Evolutionary conservation across 1,140 invertebrate genomes (phyloP), one percentile per base, ranked within the genome.

Genomic region (Scaptomyza hsui): DNA sequence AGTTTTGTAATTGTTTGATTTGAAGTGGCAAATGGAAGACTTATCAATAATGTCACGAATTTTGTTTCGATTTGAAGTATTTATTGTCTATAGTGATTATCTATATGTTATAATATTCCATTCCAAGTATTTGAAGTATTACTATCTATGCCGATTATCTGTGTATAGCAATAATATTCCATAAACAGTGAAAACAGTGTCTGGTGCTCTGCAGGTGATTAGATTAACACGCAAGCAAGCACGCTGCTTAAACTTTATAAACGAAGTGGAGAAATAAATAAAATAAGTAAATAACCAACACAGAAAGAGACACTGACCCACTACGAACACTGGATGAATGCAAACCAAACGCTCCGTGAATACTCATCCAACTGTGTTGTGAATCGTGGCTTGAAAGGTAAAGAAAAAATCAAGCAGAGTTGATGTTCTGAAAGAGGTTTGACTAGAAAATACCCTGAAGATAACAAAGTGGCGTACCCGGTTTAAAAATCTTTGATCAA

Each of bases 61-160:
- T 57, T 45, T 37, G 26, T 51, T 56, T n/a, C 24, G 49, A 55
- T 12, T 53, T 70, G 67, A 70, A 70, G 68, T 65, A 65, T 57
- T 57, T 71, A 44, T 16, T 57, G 24, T 57, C 41, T 44, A 21
- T 53, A 10, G 1, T 13, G 32, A 29, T 42, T 44, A 57, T 42
- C 21, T 44, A 29, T 29, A 32, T 29, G 42, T 5, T 37, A 37
- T 37, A 26, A 16, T 44, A 41, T 42, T 42, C 5, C 37, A 29
- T 49, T 42, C 55, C 37, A 26, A n/a, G 2, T 37, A 4, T 44
- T 32, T 57, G 41, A 57, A 57, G 55, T 57, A 57, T 59, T 59
- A 35, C 51, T 71, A 71, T 71, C 68, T 65, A 45, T 57, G 32
- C 0, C 51, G 61, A 71, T 71, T 71, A 65, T 42, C 52, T 45